Conservation (phyloP, 2,888 invertebrate genomes). For the Nysson spinosus region DNA sequence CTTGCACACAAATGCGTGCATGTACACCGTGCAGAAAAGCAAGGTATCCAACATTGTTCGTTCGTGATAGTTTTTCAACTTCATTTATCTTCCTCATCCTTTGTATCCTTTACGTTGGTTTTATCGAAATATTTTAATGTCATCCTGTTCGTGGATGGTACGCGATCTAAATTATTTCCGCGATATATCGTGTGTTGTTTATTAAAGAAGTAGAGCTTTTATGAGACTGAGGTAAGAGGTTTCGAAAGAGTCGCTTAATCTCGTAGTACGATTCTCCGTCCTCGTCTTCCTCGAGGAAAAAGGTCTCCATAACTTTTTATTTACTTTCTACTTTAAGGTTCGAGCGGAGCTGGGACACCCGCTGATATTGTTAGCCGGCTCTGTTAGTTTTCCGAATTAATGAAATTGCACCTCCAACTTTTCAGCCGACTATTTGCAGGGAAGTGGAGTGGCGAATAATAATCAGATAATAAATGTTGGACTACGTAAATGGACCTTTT, state of each 20-base stretch:
- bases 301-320: slow-evolving; percentile 7
- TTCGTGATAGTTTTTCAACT: neutral
- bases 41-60: neutral
- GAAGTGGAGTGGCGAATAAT: neutral
- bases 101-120: too few species aligned
- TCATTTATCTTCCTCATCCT: neutral
- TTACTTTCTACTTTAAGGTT: neutral
- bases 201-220: too few species aligned
- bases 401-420: neutral
- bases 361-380: neutral
- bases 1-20: neutral
- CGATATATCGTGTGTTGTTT: too few species aligned
- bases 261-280: neutral
- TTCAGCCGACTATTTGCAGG: neutral
- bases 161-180: too few species aligned
- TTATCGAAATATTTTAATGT: too few species aligned
- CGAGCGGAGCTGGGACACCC: neutral
- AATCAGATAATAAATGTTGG: neutral
- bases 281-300: neutral
- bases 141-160: too few species aligned
- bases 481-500: too few species aligned
- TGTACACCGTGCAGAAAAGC: neutral
- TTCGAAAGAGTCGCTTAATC: neutral
- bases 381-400: neutral
- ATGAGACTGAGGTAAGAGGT: neutral